Conservation (phyloP, 1,140 invertebrate species). For the Pseudomyrmex pallidus region DNA sequence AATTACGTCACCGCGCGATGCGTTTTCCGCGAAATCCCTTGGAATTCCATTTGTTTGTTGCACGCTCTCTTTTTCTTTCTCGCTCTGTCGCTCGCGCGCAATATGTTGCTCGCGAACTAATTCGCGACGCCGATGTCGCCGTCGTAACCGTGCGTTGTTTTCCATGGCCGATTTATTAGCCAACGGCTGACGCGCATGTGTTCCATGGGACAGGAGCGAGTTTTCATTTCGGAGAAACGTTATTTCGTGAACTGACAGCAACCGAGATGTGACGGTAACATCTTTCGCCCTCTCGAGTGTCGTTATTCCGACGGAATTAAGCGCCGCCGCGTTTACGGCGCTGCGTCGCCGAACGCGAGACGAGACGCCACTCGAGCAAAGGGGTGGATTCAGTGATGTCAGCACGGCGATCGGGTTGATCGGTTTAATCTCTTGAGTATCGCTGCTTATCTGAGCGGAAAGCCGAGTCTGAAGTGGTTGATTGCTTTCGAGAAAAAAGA, state of each 20-base stretch:
- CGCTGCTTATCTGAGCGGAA: conserved; percentile 3
- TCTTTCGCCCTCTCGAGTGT: background rate
- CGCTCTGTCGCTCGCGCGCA: background rate
- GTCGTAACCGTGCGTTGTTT: conserved; percentile 42
- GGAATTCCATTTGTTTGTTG: conserved; percentile 62
- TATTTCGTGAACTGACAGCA: conserved; percentile 42
- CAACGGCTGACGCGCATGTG: conserved; percentile 50
- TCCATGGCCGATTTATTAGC: conserved; percentile 59
- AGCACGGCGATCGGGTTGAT: conserved; percentile 15
- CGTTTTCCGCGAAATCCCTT: conserved; percentile 39
- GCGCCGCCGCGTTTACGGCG: conserved; percentile 25
- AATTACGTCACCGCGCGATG: conserved; percentile 32
- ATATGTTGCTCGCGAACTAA: conserved; percentile 36
- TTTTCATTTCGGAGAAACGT: conserved; percentile 35
- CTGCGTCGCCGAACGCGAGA: background rate
- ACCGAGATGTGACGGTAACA: background rate
- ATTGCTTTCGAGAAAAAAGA: background rate
- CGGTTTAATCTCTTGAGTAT: conserved; percentile 46
- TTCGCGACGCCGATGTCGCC: conserved; percentile 8
- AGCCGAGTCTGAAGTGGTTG: background rate
- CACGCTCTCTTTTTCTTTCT: background rate
- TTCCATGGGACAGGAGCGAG: background rate
- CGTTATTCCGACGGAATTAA: conserved; percentile 58
- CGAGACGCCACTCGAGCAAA: background rate
- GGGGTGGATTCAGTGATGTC: conserved; percentile 7